Evolutionary conservation across 2,797 vertebrate genomes (phyloP).

Genomic region (Lacerta viridis): DNA sequence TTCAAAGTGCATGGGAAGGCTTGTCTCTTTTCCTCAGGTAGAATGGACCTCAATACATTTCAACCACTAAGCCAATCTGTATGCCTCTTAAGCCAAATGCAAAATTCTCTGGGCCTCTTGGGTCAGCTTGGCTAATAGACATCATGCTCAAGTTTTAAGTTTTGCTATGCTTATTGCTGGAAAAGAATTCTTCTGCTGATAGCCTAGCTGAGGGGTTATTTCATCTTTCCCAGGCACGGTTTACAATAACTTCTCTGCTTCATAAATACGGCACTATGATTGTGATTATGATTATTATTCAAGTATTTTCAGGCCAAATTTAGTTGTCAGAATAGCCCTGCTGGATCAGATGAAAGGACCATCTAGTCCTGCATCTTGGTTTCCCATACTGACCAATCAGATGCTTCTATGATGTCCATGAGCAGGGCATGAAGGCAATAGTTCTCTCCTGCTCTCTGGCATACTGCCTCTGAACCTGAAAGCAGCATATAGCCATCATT

Average conservation of each 20-base stretch:
- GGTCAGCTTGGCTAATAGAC: background rate
- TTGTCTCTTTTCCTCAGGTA: conserved; percentile 18
- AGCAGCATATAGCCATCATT: too few relatives aligned
- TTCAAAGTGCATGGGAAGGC: conserved; percentile 16
- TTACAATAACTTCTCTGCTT: background rate
- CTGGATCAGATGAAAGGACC: background rate
- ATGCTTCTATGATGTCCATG: background rate
- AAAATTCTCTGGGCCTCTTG: background rate
- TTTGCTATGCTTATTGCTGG: background rate
- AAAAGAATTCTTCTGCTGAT: conserved; percentile 5
- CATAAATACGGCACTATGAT: background rate
- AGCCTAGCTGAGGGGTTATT: background rate
- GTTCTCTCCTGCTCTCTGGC: background rate
- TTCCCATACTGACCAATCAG: background rate
- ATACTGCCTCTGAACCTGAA: too few relatives aligned
- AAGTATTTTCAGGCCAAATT: background rate
- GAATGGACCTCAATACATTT: conserved; percentile 1
- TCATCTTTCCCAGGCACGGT: background rate
- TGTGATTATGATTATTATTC: background rate
- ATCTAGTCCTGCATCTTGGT: background rate
- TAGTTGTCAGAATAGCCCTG: background rate
- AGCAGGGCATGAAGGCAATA: background rate
- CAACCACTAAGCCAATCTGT: background rate
- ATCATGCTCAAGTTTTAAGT: background rate
- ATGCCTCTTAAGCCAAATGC: background rate